Conservation (phyloP, 2,888 invertebrate genomes). For the Notocelia uddmanniana region DNA sequence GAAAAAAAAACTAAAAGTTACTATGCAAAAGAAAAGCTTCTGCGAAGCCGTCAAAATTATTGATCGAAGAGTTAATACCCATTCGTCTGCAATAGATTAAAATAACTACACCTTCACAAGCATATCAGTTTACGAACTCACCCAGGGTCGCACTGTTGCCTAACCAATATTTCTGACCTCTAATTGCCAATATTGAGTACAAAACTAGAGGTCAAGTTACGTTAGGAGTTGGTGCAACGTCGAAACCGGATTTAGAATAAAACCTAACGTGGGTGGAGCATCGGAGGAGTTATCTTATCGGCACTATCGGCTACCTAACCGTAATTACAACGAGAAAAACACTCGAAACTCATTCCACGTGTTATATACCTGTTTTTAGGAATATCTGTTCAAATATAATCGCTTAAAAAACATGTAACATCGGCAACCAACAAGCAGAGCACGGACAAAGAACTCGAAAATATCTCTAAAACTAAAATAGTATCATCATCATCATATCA, state of each 20-base stretch:
- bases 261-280: conserved; percentile 25
- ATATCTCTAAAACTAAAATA: not conserved
- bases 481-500: too few relatives aligned
- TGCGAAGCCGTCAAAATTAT: not conserved
- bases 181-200: not conserved
- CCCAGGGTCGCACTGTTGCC: not conserved
- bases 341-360: conserved; percentile 45
- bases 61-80: not conserved
- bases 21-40: not conserved
- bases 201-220: not conserved
- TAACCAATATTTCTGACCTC: not conserved
- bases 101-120: not conserved
- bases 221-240: not conserved
- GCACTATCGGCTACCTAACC: conserved; percentile 43
- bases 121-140: not conserved
- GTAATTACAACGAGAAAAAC: conserved; percentile 61
- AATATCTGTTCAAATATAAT: not conserved
- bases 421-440: not conserved
- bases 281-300: conserved; percentile 28
- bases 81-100: not conserved
- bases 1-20: not conserved
- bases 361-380: not conserved
- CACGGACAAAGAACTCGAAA: not conserved
- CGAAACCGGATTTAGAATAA: not conserved
- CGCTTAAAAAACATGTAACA: not conserved